These are phyloP conservation scores for Tetragnatha versicolor DNA, from an alignment of 1,140 invertebrate genomes.

Conservation along the genomic window DNA sequence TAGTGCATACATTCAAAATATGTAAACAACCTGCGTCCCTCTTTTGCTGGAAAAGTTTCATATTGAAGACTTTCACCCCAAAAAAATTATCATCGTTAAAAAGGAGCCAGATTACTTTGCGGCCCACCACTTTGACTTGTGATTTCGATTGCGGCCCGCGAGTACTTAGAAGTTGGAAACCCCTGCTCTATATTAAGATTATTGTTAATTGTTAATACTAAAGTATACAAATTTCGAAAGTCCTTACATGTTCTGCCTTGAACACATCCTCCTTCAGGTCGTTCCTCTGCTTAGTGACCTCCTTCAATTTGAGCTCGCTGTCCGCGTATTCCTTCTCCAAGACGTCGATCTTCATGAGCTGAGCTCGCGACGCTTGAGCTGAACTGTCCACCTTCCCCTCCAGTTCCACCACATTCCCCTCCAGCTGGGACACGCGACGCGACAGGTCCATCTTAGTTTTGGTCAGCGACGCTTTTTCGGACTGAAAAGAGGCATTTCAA, in stretches of 20 bases:
- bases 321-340: not conserved
- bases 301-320: not conserved
- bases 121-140: too few relatives aligned
- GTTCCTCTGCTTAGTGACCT: conserved; percentile 10
- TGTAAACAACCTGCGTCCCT: too few relatives aligned
- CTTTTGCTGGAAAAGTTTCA: too few relatives aligned
- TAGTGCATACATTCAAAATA: too few relatives aligned
- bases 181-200: not conserved
- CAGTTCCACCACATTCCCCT: not conserved
- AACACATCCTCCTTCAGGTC: not conserved
- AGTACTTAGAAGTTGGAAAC: not conserved
- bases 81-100: too few relatives aligned
- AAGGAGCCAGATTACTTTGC: too few relatives aligned
- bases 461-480: too few relatives aligned
- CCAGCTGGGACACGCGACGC: not conserved
- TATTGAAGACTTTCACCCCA: too few relatives aligned
- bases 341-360: not conserved
- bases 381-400: not conserved
- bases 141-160: too few relatives aligned
- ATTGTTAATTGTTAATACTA: not conserved
- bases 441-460: not conserved
- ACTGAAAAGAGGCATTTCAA: too few relatives aligned
- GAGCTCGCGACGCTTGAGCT: not conserved
- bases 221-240: not conserved
- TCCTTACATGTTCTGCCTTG: not conserved